Base-by-base conservation (phyloP, 2,113 vertebrate species). In the Hippocampus zosterae region DNA sequence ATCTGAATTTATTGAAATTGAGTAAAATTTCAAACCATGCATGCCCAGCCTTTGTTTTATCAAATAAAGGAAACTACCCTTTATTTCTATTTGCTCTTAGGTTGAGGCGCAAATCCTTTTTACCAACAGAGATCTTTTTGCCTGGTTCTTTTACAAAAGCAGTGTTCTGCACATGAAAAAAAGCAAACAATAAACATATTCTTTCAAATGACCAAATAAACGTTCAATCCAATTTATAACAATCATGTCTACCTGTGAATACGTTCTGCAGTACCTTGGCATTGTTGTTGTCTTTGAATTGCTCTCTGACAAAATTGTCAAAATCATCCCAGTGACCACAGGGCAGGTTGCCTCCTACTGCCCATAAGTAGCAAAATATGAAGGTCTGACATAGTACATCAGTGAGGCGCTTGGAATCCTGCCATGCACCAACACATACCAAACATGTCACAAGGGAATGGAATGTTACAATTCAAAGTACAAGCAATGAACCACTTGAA, bases 351-450 rank as follows among this genome's bases (percentile, higher is more conserved):
- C 93, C 93, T 10, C 93, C 91, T 25, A 94, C 25, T 23, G 92
- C 88, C 92, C 93, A 95, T 62, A 94, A 80, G 71, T 95, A 94
- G 74, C 91, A 94, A 77, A 95, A 96, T 68, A 92, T 55, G 79
- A 95, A 95, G 8, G 92, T 94, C 85, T 94, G 93, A 75, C 92
- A 94, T 12, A 94, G 19, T 3, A 94, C 0, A 9, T 55, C 75
- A 79, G 90, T 90, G 33, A 93, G 75, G 55, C 88, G 86, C 70
- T 87, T 78, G 63, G 88, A 71, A 15, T 93, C 92, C 94, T 95
- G 60, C 76, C 40, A 67, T 33, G 72, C 13, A 65, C n/a, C 76
- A 48, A 67, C 46, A 72, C 18, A 62, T 13, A 66, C 3, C 68
- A 25, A 62, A 37, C 44, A 71, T 11, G 4, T 67, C 8, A 66